Percentiles rank a stretch among this genome's conserved stretches.
Evolutionary conservation across 2,797 vertebrate genomes (phyloP).

Genomic region (Sebastes iracundus): DNA sequence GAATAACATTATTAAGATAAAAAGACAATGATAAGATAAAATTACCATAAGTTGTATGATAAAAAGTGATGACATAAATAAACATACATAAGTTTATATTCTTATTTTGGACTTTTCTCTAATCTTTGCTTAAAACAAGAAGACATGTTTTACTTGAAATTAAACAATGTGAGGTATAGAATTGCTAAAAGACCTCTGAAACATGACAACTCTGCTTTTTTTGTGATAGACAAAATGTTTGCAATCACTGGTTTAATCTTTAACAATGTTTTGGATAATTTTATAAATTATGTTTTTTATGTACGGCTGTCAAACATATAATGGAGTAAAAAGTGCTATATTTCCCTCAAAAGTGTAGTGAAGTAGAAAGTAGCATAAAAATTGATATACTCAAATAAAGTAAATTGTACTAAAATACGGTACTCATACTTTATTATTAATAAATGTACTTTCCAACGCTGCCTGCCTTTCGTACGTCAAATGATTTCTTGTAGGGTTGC

Average conservation of each 20-base stretch:
- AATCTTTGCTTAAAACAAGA: too few relatives aligned
- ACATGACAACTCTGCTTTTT: neutral
- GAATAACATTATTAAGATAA: too few relatives aligned
- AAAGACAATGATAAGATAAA: too few relatives aligned
- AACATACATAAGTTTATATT: too few relatives aligned
- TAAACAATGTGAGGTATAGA: neutral
- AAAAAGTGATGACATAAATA: too few relatives aligned
- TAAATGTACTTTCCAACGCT: neutral
- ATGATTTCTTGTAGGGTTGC: neutral
- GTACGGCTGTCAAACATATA: neutral
- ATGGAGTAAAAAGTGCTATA: too few relatives aligned
- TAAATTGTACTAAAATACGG: neutral
- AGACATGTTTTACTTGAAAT: fast-evolving
- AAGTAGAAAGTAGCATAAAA: neutral
- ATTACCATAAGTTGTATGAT: too few relatives aligned
- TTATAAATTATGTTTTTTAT: neutral
- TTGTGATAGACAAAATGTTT: neutral
- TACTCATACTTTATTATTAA: neutral
- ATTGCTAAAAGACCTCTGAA: neutral
- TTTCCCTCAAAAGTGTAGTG: too few relatives aligned
- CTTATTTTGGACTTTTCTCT: too few relatives aligned
- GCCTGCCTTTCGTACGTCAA: neutral
- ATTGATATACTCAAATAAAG: neutral
- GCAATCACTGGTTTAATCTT: neutral
- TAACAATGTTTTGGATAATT: neutral